These are phyloP conservation scores for Hylaeus anthracinus DNA, from an alignment of 1,140 invertebrate species.

Conservation along the genomic window DNA sequence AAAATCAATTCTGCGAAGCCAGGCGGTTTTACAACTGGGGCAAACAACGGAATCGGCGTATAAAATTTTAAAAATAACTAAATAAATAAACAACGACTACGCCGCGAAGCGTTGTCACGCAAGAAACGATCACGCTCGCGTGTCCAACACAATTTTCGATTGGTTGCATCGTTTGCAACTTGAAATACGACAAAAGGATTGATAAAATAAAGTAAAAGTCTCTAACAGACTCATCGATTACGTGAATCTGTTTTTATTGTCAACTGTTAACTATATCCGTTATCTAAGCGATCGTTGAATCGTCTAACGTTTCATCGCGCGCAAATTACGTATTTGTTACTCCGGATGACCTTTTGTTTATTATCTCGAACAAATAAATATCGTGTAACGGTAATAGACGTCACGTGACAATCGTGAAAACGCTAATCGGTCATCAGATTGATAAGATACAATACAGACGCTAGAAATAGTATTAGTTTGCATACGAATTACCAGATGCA, in stretches of 20 bases:
- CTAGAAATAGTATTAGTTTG: conserved; percentile 2
- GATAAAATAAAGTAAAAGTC: too few species aligned
- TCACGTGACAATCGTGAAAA: conserved; percentile 9
- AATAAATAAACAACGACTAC: too few species aligned
- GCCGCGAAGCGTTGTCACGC: too few species aligned
- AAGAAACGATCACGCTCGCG: too few species aligned
- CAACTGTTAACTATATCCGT: neutral
- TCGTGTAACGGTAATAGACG: neutral
- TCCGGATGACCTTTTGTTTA: neutral
- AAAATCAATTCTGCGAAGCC: too few species aligned
- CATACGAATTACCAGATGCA: neutral
- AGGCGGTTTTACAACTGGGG: too few species aligned
- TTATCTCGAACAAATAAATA: neutral
- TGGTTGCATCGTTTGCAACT: too few species aligned
- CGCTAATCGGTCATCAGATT: neutral
- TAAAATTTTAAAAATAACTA: too few species aligned
- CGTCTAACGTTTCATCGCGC: neutral
- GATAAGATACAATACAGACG: conserved; percentile 6
- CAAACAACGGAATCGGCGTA: too few species aligned
- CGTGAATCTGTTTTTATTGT: neutral
- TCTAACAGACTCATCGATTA: too few species aligned
- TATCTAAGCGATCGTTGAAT: neutral
- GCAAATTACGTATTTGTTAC: neutral
- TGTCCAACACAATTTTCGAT: too few species aligned
- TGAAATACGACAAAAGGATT: too few species aligned